phyloP scores from a whole-genome alignment of 2,113 vertebrate genomes.

The Corythaeola cristata region DNA sequence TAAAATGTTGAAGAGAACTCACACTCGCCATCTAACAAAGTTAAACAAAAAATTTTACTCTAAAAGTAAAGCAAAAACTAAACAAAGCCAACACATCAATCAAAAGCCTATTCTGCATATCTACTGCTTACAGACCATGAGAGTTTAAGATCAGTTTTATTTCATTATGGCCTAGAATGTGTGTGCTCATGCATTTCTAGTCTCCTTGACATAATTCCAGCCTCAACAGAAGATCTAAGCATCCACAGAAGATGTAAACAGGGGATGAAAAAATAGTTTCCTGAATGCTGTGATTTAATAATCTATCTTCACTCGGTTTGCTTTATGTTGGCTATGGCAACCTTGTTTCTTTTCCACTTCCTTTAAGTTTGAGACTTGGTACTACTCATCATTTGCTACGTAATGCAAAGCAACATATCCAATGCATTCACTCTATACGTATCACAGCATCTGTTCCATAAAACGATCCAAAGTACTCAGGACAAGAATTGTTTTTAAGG shows the following conservation, averaged over 20 bases:
- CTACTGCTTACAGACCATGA: not conserved
- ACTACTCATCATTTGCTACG: not conserved
- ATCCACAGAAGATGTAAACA: not conserved
- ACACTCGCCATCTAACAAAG: not conserved
- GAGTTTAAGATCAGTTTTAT: not conserved
- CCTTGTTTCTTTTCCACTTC: not conserved
- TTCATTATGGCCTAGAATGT: not conserved
- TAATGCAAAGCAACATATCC: not conserved
- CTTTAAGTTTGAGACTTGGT: not conserved
- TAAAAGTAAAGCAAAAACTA: not conserved
- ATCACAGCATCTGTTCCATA: not conserved
- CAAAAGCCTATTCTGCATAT: not conserved
- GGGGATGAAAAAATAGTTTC: not conserved
- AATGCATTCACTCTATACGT: not conserved
- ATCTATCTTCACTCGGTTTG: not conserved
- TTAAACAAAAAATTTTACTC: not conserved
- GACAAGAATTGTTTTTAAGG: not conserved
- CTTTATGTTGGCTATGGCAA: not conserved
- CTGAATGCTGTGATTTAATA: not conserved
- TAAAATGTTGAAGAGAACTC: not conserved
- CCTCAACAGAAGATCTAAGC: not conserved
- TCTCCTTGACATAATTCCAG: conserved; percentile 14
- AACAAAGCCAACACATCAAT: not conserved
- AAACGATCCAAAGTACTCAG: not conserved
- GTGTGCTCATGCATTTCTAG: not conserved